phyloP scores from a whole-genome alignment of 2,888 invertebrate genomes.

The Metallyticus violacea region DNA sequence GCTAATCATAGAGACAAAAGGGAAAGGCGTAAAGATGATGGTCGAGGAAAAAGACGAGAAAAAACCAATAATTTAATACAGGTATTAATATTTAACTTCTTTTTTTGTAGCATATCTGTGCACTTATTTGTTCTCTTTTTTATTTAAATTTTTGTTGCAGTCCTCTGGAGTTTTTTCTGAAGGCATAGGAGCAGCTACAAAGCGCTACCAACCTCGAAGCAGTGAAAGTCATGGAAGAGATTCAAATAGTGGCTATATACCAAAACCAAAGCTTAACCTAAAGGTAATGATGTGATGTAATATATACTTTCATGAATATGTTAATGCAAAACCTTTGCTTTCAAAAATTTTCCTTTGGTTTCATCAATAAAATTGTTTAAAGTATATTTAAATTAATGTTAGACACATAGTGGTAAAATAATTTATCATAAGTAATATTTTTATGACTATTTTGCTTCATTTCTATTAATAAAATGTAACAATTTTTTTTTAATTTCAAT shows the following conservation, averaged over 20 bases:
- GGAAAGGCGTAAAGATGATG: neutral
- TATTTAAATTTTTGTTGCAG: neutral
- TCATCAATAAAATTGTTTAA: too few species aligned
- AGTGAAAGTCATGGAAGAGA: constrained; percentile 33
- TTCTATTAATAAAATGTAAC: too few species aligned
- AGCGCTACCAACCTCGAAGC: constrained; percentile 9
- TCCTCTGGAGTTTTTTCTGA: constrained; percentile 42
- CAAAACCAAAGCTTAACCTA: constrained; percentile 24
- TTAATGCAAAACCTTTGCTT: too few species aligned
- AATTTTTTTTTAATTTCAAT: too few species aligned
- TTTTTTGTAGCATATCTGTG: too few species aligned
- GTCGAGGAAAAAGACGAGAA: neutral
- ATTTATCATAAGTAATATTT: too few species aligned
- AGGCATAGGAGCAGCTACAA: constrained; percentile 38
- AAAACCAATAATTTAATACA: constrained; percentile 9
- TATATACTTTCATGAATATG: neutral
- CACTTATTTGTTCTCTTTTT: neutral
- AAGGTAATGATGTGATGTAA: neutral
- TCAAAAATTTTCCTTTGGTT: too few species aligned
- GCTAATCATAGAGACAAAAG: neutral
- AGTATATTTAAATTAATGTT: too few species aligned
- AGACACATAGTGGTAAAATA: too few species aligned
- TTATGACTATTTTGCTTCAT: too few species aligned
- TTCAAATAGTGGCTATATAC: neutral
- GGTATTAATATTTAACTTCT: too few species aligned